Evolutionary conservation across 2,888 invertebrate genomes (phyloP).

Genomic region (Sarcophaga subvicina): DNA sequence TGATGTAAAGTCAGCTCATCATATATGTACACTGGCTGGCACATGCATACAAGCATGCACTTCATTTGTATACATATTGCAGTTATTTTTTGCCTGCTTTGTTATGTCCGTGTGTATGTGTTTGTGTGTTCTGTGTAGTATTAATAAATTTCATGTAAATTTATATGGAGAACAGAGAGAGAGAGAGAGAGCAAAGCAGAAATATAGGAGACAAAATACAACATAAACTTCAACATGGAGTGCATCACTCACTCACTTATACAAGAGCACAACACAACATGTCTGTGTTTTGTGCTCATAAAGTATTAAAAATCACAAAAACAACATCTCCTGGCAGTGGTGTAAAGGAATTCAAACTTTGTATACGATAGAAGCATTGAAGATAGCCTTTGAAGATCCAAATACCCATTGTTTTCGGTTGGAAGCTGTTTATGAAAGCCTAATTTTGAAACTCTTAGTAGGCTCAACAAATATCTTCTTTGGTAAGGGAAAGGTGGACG

Average conservation of each 20-base stretch:
- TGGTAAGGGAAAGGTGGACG: too few species aligned
- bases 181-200: background rate
- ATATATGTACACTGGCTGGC: conserved; percentile 2
- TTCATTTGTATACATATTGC: background rate
- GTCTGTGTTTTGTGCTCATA: conserved; percentile 27
- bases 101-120: background rate
- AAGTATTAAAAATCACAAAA: conserved; percentile 42
- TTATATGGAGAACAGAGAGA: background rate
- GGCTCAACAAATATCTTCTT: too few species aligned
- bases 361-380: too few species aligned
- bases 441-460: too few species aligned
- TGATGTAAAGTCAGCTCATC: conserved; percentile 38
- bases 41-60: conserved; percentile 4
- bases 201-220: background rate
- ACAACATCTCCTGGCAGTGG: background rate
- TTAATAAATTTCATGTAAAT: conserved; percentile 4
- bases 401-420: too few species aligned
- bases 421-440: too few species aligned
- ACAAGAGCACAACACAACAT: conserved; percentile 41
- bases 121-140: too few species aligned
- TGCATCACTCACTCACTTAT: conserved; percentile 59
- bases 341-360: background rate
- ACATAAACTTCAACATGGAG: conserved; percentile 62
- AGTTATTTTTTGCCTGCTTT: background rate
- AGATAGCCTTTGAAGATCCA: too few species aligned